Evolutionary conservation across 2,888 invertebrate species (phyloP), one percentile per base, ranked within the genome.

Genomic region (Drosophila eohydei): DNA sequence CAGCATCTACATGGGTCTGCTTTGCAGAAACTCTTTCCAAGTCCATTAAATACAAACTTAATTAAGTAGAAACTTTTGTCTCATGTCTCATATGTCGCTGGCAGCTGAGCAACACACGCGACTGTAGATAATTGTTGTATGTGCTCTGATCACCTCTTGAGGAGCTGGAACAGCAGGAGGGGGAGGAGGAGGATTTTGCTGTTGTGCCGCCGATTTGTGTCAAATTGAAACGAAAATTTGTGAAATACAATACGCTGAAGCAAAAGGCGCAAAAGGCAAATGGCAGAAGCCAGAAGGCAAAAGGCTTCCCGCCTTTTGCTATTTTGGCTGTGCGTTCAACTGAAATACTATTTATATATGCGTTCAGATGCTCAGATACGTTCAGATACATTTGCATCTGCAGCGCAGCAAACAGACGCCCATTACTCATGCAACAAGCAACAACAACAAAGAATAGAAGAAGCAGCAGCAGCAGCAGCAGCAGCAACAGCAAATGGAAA

Each of bases 331-430:
- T 77, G 88, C 84, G 88, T 85, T 85, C 88, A 80, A 89, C 85
- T 89, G 89, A 89, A 89, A 87, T 89, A 87, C 84, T 85, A 85
- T 85, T 85, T 85, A 89, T 85, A 89, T 71, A 84, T 89, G 88
- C 87, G 84, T 76, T 66, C 69, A 83, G 50, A 57, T 61, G 59
- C 70, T 57, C 44, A 80, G 50, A 57, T 61, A 65, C 70, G 64
- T 50, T 50, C 40, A 61, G 65, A 71, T 85, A 82, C 80, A 82
- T 80, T 77, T 82, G 81, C 81, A 82, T 82, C 85, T 71, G 80
- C 80, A 67, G 57, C 55, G 46, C 34, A 12, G 48, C 66, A 77
- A 67, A 72, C 61, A 77, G 62, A 62, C 65, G 71, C 74, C 74
- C 82, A 87, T 87, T 82, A 84, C 82, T 87, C 88, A 87, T 82